Evolutionary conservation across 2,888 invertebrate species (phyloP).

Genomic region (Acrobasis consociella): DNA sequence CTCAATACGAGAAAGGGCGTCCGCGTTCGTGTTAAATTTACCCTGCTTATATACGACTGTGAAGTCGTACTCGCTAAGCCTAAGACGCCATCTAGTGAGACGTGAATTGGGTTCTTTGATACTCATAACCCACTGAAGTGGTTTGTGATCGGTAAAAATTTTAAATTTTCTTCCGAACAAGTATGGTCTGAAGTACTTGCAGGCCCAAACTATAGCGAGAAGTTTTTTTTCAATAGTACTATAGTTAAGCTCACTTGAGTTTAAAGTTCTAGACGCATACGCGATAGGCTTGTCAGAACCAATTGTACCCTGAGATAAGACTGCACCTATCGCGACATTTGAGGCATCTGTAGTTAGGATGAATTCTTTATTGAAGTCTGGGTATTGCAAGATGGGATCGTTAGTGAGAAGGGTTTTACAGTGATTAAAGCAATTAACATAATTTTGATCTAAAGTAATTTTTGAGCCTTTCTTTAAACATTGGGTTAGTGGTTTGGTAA

Average conservation of each 20-base stretch:
- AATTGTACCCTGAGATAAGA: slow-evolving; percentile 40
- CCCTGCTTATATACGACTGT: too few species aligned
- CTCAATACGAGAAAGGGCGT: neutral
- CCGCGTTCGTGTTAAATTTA: too few species aligned
- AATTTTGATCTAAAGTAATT: neutral
- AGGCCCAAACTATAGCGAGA: slow-evolving; percentile 44
- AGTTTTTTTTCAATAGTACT: slow-evolving; percentile 51
- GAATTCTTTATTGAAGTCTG: slow-evolving; percentile 45
- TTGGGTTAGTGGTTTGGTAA: slow-evolving; percentile 29
- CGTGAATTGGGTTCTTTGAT: too few species aligned
- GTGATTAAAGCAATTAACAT: slow-evolving; percentile 7
- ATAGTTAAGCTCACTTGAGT: slow-evolving; percentile 36
- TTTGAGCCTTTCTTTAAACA: slow-evolving; percentile 12
- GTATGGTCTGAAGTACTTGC: slow-evolving; percentile 39
- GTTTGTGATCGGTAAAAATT: too few species aligned
- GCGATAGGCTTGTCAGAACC: slow-evolving; percentile 39
- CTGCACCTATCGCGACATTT: slow-evolving; percentile 39
- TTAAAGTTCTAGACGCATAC: slow-evolving; percentile 38
- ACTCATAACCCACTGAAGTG: too few species aligned
- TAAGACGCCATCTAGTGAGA: too few species aligned
- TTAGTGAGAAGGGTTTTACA: slow-evolving; percentile 31
- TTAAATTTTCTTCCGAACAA: slow-evolving; percentile 41
- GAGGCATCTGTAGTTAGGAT: slow-evolving; percentile 41
- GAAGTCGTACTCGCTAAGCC: too few species aligned
- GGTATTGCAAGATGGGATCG: slow-evolving; percentile 45